A percentile compares a stretch with the other conserved stretches of the same genome.
Conservation (phyloP, 1,140 invertebrate genomes). For the Drosophila kikkawai region DNA sequence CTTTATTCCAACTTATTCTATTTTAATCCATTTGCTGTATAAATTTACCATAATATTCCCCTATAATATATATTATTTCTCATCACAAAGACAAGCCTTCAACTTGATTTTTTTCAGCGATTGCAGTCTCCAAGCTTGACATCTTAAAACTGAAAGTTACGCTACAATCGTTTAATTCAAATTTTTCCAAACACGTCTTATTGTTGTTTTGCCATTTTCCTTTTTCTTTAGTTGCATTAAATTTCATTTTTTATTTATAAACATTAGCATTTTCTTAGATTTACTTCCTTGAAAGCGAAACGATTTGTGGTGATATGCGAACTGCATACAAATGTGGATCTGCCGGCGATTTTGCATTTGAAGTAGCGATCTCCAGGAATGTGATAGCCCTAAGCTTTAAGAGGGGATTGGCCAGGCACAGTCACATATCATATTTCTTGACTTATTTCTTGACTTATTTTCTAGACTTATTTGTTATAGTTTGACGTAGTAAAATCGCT, state of each 20-base stretch:
- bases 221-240: slow-evolving; percentile 17
- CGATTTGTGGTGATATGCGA: background rate
- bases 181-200: slow-evolving; percentile 33
- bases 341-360: slow-evolving; percentile 45
- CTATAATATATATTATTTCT: background rate
- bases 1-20: background rate
- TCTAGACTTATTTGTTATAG: background rate
- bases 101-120: slow-evolving; percentile 12
- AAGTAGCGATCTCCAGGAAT: slow-evolving; percentile 28
- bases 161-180: slow-evolving; percentile 13
- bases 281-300: slow-evolving; percentile 52
- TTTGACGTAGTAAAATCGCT: background rate
- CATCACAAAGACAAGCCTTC: slow-evolving; percentile 37
- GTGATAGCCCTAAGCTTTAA: slow-evolving; percentile 1
- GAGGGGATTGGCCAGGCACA: background rate
- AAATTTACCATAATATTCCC: background rate
- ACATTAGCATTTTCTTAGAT: slow-evolving; percentile 58
- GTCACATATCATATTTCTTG: slow-evolving; percentile 34
- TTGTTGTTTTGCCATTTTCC: slow-evolving; percentile 34
- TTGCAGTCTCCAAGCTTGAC: slow-evolving; percentile 34
- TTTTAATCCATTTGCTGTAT: too few relatives aligned
- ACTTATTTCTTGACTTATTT: background rate
- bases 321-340: slow-evolving; percentile 60
- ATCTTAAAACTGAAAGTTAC: slow-evolving; percentile 56
- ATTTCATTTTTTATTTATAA: slow-evolving; percentile 39